These are phyloP conservation scores for Thinocorus orbignyianus DNA, from an alignment of 2,113 vertebrate species.

Conservation along the genomic window DNA sequence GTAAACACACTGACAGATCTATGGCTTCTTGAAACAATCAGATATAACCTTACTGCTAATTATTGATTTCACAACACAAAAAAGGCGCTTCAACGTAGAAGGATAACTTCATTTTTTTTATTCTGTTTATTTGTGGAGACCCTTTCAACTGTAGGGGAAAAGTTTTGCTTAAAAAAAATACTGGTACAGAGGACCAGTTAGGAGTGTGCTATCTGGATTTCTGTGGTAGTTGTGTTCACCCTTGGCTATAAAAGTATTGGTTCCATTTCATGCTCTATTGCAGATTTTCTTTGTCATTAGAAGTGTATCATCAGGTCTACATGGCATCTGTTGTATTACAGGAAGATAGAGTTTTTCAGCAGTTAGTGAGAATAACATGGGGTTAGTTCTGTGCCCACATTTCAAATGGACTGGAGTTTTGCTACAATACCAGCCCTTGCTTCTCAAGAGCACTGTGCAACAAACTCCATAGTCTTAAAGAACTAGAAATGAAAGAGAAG, in stretches of 20 bases:
- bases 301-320: neutral
- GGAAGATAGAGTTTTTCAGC: neutral
- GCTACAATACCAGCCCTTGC: neutral
- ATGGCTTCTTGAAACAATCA: neutral
- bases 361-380: neutral
- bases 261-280: neutral
- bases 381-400: neutral
- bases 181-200: neutral
- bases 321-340: neutral
- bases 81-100: neutral
- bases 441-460: neutral
- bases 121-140: neutral
- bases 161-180: neutral
- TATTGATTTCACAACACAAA: neutral
- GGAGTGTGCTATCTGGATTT: neutral
- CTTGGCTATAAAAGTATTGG: neutral
- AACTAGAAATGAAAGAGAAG: neutral
- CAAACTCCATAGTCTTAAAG: neutral
- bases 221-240: neutral
- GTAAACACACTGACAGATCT: neutral
- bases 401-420: neutral
- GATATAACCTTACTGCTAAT: neutral
- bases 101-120: neutral
- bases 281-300: neutral
- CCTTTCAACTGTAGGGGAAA: neutral